Conservation (phyloP, 2,797 vertebrate species). For the Rhinella marina region DNA sequence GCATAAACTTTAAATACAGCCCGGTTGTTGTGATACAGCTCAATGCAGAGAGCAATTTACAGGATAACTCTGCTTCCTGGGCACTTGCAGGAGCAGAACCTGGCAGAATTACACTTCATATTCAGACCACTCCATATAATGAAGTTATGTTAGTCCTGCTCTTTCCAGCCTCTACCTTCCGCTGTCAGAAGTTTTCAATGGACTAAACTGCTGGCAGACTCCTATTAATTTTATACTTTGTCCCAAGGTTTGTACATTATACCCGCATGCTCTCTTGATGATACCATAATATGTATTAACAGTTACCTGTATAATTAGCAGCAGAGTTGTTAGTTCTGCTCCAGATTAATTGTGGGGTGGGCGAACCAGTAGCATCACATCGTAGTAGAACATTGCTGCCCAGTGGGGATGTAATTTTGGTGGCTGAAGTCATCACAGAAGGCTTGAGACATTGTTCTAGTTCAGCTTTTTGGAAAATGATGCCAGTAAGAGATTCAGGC, state of each 20-base stretch:
- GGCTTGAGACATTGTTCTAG: slow-evolving; percentile 92
- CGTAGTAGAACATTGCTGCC: slow-evolving; percentile 94
- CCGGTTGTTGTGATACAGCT: too few relatives aligned
- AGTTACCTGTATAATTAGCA: slow-evolving; percentile 88
- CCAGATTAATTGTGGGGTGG: slow-evolving; percentile 90
- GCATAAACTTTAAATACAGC: too few relatives aligned
- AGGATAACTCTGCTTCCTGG: too few relatives aligned
- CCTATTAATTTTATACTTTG: too few relatives aligned
- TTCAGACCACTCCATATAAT: too few relatives aligned
- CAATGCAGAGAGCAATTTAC: too few relatives aligned
- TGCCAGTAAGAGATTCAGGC: slow-evolving; percentile 85
- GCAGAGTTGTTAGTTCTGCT: slow-evolving; percentile 75
- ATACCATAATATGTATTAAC: background rate
- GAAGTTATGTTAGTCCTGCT: too few relatives aligned
- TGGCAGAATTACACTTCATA: too few relatives aligned
- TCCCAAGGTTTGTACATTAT: background rate
- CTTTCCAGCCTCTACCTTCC: too few relatives aligned
- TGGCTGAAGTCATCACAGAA: slow-evolving; percentile 91
- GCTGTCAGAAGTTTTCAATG: too few relatives aligned
- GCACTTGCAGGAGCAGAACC: too few relatives aligned
- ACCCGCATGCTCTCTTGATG: background rate
- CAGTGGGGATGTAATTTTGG: slow-evolving; percentile 88
- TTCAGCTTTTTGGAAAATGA: slow-evolving; percentile 88
- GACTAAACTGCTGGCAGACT: too few relatives aligned
- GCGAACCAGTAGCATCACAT: slow-evolving; percentile 88